Conservation (phyloP, 2,888 invertebrate genomes). For the Ceriagrion tenellum region DNA sequence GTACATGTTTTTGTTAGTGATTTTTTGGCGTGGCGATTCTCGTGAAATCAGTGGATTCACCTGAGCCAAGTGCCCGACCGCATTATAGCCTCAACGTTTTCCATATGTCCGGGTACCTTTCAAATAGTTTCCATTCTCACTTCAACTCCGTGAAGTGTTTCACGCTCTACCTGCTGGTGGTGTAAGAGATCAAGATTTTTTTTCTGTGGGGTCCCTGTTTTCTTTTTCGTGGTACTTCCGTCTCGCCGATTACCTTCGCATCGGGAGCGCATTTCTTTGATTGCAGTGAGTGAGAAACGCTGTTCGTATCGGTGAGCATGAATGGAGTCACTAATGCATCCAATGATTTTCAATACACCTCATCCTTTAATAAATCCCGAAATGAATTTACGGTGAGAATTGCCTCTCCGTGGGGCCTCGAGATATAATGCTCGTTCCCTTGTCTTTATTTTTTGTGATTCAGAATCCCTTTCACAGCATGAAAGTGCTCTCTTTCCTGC, state of each 20-base stretch:
- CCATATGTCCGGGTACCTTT: no score
- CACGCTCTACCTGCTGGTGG: background rate
- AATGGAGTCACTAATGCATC: background rate
- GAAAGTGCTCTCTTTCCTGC: background rate
- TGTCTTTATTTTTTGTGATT: background rate
- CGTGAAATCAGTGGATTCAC: no score
- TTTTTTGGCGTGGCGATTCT: no score
- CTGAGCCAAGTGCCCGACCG: no score
- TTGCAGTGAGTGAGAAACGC: conserved; percentile 11
- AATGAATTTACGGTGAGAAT: background rate
- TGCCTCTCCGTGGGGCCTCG: background rate
- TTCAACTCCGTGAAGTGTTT: no score
- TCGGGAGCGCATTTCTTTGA: background rate
- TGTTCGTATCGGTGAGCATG: conserved; percentile 15
- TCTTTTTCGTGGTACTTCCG: background rate
- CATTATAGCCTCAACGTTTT: no score
- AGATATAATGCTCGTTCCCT: background rate
- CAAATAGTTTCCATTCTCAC: no score
- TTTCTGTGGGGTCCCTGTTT: background rate
- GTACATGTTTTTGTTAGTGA: no score
- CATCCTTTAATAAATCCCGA: background rate
- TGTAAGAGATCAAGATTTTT: background rate
- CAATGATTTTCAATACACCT: background rate
- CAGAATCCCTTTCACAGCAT: background rate
- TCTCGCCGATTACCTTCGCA: background rate